phyloP scores from a whole-genome alignment of 64 coral and sea anemone genomes.

The Dendronephthya gigantea region DNA sequence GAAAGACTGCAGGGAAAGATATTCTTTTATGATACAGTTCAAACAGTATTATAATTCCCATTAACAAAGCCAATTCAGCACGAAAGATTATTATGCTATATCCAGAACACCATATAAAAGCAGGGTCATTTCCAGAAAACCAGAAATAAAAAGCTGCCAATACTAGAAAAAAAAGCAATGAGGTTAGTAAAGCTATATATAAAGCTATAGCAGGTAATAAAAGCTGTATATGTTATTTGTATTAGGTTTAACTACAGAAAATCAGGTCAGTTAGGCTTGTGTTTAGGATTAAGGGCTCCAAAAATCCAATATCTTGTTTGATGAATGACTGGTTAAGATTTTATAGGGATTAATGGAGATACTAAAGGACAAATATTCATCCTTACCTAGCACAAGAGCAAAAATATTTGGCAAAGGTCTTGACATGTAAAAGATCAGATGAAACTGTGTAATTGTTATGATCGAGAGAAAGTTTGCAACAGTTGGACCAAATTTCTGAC shows the following conservation, averaged over 20 bases:
- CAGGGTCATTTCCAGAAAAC: background rate
- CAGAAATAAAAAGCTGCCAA: background rate
- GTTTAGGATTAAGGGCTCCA: no score
- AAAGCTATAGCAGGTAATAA: no score
- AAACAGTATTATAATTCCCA: background rate
- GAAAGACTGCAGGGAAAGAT: background rate
- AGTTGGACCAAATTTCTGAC: constrained; percentile 54
- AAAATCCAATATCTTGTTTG: no score
- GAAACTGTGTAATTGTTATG: constrained; percentile 65
- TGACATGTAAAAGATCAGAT: constrained; percentile 85
- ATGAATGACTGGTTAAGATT: no score
- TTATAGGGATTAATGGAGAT: background rate
- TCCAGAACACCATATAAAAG: constrained; percentile 6
- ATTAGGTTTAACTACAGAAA: no score
- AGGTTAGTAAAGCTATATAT: background rate
- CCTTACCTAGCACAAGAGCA: constrained; percentile 73
- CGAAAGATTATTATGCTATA: constrained; percentile 6
- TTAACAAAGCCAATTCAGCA: background rate
- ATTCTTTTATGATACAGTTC: background rate
- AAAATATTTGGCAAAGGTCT: constrained; percentile 91
- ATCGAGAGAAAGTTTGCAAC: constrained; percentile 55
- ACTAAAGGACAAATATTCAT: background rate
- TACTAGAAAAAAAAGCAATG: background rate
- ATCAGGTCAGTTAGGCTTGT: no score
- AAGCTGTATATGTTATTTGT: no score